A percentile compares a stretch with the other conserved stretches of the same genome.
Conservation (phyloP, 1,140 invertebrate species). For the Diachasma alloeum region DNA sequence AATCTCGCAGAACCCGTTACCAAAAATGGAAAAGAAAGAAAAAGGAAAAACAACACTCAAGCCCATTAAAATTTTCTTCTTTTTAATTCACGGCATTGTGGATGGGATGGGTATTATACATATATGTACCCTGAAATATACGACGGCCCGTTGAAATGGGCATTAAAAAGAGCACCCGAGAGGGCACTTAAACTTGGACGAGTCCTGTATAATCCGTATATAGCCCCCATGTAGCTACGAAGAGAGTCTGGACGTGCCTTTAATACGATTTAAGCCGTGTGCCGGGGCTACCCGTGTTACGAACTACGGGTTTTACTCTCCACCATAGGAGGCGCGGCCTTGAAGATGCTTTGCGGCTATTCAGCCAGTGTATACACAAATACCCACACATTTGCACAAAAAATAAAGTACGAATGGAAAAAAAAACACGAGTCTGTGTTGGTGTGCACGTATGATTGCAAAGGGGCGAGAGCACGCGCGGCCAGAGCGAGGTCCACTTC, state of each 20-base stretch:
- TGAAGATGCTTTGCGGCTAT: slow-evolving; percentile 18
- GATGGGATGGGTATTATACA: background rate
- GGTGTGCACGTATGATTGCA: background rate
- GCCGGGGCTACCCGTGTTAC: slow-evolving; percentile 30
- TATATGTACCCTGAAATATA: background rate
- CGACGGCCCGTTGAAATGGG: background rate
- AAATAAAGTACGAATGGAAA: background rate
- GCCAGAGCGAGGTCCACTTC: slow-evolving; percentile 10
- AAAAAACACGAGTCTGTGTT: background rate
- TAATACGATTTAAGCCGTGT: slow-evolving; percentile 34
- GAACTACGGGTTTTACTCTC: slow-evolving; percentile 13
- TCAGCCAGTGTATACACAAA: background rate
- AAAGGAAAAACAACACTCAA: too few species aligned
- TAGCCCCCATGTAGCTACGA: background rate
- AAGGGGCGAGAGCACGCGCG: slow-evolving; percentile 13
- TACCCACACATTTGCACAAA: background rate
- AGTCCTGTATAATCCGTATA: slow-evolving; percentile 21
- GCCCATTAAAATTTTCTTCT: background rate
- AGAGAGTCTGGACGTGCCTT: slow-evolving; percentile 19
- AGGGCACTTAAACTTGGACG: slow-evolving; percentile 17
- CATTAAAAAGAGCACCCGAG: slow-evolving; percentile 2
- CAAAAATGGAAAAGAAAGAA: background rate
- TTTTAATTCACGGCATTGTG: background rate
- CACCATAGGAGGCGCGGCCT: slow-evolving; percentile 18
- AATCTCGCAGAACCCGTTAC: background rate